Conservation (phyloP, 1,140 invertebrate species). For the Carcinoscorpius rotundicauda region DNA sequence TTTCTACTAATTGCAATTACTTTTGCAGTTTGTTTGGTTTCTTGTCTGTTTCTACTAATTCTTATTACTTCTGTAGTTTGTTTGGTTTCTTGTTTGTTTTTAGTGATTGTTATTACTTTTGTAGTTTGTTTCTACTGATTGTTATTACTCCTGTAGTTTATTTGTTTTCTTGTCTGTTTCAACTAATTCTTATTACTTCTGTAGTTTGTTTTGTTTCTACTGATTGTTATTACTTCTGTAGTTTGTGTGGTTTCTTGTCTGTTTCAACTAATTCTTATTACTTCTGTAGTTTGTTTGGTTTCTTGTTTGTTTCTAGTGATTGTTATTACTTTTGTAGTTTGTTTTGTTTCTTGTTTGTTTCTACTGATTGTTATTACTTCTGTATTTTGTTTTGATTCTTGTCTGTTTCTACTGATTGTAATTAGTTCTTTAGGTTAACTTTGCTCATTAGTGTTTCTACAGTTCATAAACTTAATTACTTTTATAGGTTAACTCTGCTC, state of each 20-base stretch:
- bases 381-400: neutral
- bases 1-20: neutral
- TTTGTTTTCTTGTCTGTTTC: neutral
- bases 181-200: neutral
- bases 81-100: neutral
- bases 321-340: neutral
- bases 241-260: neutral
- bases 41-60: neutral
- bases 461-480: slow-evolving; percentile 23
- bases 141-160: no score
- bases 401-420: neutral
- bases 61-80: neutral
- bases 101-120: neutral
- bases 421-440: neutral
- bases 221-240: neutral
- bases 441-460: no score
- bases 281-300: slow-evolving; percentile 1
- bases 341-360: neutral
- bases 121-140: neutral
- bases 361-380: neutral
- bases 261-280: neutral
- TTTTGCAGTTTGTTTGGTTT: neutral
- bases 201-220: neutral
- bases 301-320: neutral
- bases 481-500: slow-evolving; percentile 59